Evolutionary conservation across 1,140 invertebrate species (phyloP), one percentile per base, ranked within the genome.

Genomic region (Leptinotarsa defecta): DNA sequence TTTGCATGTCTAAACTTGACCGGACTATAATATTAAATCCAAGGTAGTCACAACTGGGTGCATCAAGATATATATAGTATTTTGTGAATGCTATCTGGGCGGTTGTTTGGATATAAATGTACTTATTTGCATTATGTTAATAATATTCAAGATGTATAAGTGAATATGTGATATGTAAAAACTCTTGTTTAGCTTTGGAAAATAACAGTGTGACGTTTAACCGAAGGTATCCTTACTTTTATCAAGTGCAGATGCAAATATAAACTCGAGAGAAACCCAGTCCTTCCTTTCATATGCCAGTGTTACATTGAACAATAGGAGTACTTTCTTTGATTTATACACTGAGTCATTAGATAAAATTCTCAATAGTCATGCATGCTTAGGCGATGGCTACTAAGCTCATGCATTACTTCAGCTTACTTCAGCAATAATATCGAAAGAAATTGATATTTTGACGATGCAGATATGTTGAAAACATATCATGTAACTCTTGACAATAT

Each of bases 171-270:
- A 57, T 57, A 49, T 71, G 17, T 19, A 57, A 71, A 20, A 71
- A 49, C 24, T 52, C 17, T 48, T 52, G 22, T 57, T n/a, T 71
- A 15, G 11, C n/a, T 57, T 17, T 17, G n/a, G 13, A 57, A 57
- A 57, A 57, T 57, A 19, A 20, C 20, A 62, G 13, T 13, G 20
- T 20, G 17, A 43, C n/a, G 13, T 62, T 64, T 15, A 62, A 62
- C 11, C 20, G 13, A 20, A 17, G 27, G 43, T 22, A 2, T 34
- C n/a, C 8, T 22, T 70, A 70, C 48, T 70, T 48, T 49, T 48
- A 70, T 13, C 48, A 70, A 24, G 19, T 70, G 13, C 57, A 72
- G 43, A 64, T 72, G 71, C 71, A 72, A 48, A 72, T 71, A 13
- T 22, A 43, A 43, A 2, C 0, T 43, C 27, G 1, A 34, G 27